These are phyloP conservation scores for Choreutis nemorana DNA, from an alignment of 2,888 invertebrate genomes.

Conservation along the genomic window DNA sequence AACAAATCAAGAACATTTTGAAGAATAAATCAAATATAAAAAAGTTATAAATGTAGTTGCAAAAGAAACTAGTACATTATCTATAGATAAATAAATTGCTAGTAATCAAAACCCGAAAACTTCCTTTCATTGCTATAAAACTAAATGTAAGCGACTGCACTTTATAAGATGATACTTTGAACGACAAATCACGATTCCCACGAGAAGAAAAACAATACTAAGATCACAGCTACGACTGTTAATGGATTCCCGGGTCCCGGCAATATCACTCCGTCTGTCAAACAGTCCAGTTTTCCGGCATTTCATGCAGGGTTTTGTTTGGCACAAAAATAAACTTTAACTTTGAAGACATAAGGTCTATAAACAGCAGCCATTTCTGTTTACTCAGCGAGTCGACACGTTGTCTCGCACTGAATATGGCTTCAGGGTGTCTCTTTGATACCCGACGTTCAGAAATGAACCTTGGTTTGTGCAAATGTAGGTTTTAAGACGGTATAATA, in stretches of 20 bases:
- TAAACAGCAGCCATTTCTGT: not conserved
- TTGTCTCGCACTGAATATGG: conserved; percentile 6
- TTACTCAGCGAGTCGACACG: conserved; percentile 5
- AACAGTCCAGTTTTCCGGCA: conserved; percentile 17
- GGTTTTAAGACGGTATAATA: too few species aligned
- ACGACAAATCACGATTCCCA: conserved; percentile 13
- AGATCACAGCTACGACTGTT: conserved; percentile 16
- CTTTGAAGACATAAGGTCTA: not conserved
- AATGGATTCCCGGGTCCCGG: conserved; percentile 25
- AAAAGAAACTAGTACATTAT: too few species aligned
- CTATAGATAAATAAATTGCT: too few species aligned
- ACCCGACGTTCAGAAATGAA: too few species aligned
- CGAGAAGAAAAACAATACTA: conserved; percentile 14
- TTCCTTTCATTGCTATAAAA: too few species aligned
- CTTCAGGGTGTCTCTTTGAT: conserved; percentile 3
- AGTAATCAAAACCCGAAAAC: too few species aligned
- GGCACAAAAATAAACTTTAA: not conserved
- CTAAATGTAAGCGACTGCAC: too few species aligned
- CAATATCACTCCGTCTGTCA: conserved; percentile 22
- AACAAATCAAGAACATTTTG: too few species aligned
- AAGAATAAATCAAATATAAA: too few species aligned
- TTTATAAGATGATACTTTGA: too few species aligned
- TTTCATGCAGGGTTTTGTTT: conserved; percentile 1
- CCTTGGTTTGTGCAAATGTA: too few species aligned
- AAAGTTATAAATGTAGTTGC: too few species aligned